Evolutionary conservation across 2,113 vertebrate genomes (phyloP).

Genomic region (Chionodraco myersi): DNA sequence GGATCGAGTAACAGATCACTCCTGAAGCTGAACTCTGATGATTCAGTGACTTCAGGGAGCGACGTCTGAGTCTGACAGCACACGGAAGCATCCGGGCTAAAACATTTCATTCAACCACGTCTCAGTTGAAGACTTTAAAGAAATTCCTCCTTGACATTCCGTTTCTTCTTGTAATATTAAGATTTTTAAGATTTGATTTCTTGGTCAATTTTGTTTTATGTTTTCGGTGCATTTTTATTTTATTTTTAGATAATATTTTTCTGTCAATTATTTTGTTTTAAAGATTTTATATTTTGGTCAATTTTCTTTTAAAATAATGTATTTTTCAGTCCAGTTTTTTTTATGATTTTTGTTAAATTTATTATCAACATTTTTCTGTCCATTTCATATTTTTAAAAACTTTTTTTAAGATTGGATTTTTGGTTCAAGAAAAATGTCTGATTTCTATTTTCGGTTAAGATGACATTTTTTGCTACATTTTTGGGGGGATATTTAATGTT

Average conservation of each 20-base stretch:
- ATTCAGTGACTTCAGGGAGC: conserved; percentile 42
- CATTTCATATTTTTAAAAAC: too few species aligned
- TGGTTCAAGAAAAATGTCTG: too few species aligned
- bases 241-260: background rate
- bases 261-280: background rate
- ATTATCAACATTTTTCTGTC: too few species aligned
- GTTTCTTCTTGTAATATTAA: background rate
- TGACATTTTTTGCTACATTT: too few species aligned
- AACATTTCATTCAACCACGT: background rate
- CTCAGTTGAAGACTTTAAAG: too few species aligned
- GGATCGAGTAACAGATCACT: conserved; percentile 13
- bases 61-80: conserved; percentile 15
- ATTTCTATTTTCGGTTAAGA: too few species aligned
- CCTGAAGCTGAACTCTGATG: conserved; percentile 39
- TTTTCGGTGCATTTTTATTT: background rate
- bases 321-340: background rate
- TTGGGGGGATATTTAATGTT: too few species aligned
- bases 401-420: too few species aligned
- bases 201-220: background rate
- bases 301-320: too few species aligned
- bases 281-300: too few species aligned
- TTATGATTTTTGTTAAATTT: too few species aligned
- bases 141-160: background rate
- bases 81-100: conserved; percentile 6
- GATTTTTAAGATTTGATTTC: background rate